phyloP scores from a whole-genome alignment of 2,797 vertebrate species.

The Pyrocephalus nanus region DNA sequence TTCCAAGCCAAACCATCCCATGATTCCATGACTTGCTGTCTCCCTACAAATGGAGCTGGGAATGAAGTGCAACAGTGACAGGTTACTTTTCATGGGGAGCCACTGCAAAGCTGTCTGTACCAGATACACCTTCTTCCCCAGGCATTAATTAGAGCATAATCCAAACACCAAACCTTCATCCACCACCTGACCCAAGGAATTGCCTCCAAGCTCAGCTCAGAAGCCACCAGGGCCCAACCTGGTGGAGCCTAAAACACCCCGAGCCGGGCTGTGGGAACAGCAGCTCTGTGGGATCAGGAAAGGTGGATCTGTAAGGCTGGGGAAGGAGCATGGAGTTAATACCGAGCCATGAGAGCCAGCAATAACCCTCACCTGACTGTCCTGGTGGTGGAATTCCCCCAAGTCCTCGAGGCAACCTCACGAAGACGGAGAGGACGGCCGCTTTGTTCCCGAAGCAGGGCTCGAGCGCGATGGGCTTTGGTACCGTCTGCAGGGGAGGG shows the following conservation, averaged over 20 bases:
- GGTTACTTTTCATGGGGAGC: not conserved
- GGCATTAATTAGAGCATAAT: not conserved
- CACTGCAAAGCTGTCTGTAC: not conserved
- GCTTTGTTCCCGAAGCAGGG: slow-evolving; percentile 98
- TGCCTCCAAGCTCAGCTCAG: not conserved
- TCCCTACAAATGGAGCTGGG: not conserved
- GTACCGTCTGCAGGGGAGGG: slow-evolving; percentile 81
- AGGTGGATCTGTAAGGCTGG: not conserved
- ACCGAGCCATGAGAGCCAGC: not conserved
- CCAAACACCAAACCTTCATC: not conserved
- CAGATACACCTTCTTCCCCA: not conserved
- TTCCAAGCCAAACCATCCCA: not conserved
- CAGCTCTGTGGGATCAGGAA: not conserved
- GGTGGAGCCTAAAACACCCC: not conserved
- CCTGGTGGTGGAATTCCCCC: slow-evolving; percentile 96
- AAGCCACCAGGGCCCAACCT: not conserved
- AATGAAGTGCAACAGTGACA: not conserved
- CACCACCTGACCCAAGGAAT: not conserved
- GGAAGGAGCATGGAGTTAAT: not conserved
- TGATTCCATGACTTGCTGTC: not conserved
- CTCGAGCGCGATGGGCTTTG: slow-evolving; percentile 95
- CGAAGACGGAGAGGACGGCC: slow-evolving; percentile 94
- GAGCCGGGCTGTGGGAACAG: not conserved
- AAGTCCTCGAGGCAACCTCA: slow-evolving; percentile 91
- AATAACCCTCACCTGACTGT: slow-evolving; percentile 87